phyloP scores from a whole-genome alignment of 2,797 vertebrate genomes.

The Accipiter badius region DNA sequence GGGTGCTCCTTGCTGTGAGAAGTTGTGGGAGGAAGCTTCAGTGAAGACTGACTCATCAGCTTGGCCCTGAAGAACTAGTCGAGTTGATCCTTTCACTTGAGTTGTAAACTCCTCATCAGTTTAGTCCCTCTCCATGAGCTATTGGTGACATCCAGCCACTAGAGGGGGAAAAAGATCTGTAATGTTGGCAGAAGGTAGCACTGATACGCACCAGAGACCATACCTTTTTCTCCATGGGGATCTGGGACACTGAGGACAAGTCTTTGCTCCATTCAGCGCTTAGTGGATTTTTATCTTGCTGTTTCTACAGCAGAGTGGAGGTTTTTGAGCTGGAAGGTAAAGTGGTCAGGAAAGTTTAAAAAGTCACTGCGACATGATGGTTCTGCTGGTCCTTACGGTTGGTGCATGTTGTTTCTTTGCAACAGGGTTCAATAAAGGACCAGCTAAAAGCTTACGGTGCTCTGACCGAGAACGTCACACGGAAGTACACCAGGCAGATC shows the following conservation, averaged over 20 bases:
- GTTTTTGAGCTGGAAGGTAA: neutral
- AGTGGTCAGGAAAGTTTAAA: neutral
- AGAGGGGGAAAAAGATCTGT: constrained; percentile 31
- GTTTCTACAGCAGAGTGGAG: neutral
- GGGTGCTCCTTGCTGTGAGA: neutral
- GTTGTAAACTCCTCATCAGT: rapidly evolving
- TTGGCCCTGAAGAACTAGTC: neutral
- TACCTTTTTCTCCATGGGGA: neutral
- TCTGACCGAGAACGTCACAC: constrained; percentile 90
- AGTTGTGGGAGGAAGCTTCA: neutral
- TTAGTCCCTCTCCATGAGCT: neutral
- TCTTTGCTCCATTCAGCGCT: neutral
- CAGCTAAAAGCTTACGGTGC: constrained; percentile 91
- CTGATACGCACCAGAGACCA: rapidly evolving
- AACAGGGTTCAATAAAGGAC: constrained; percentile 76
- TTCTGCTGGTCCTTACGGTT: neutral
- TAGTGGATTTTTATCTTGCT: neutral
- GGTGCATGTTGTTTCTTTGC: neutral
- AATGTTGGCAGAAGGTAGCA: neutral
- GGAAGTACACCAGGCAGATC: constrained; percentile 89
- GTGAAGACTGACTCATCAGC: neutral
- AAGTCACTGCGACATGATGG: neutral
- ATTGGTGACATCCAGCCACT: neutral
- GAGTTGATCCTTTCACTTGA: neutral
- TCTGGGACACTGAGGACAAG: neutral